phyloP scores from a whole-genome alignment of 2,113 vertebrate species.

The Bujurquina vittata region DNA sequence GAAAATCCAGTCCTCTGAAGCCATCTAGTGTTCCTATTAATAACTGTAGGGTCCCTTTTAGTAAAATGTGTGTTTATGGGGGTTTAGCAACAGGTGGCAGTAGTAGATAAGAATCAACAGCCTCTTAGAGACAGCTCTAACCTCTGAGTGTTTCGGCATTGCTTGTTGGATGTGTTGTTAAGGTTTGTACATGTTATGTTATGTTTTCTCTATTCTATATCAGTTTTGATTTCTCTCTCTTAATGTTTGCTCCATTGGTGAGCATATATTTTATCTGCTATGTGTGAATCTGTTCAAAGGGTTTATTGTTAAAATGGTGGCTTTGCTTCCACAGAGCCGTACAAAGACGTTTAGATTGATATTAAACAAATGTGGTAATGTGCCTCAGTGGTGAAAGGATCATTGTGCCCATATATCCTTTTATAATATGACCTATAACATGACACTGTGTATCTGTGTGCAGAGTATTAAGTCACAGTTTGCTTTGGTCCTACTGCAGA shows the following conservation, averaged over 20 bases:
- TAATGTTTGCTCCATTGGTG: not conserved
- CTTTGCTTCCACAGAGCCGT: not conserved
- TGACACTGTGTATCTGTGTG: not conserved
- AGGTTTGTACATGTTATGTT: not conserved
- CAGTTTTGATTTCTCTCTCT: not conserved
- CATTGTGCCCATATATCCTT: not conserved
- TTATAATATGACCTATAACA: not conserved
- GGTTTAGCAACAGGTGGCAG: conserved; percentile 33
- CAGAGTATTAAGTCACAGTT: not conserved
- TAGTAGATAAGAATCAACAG: conserved; percentile 11
- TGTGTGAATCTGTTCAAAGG: not conserved
- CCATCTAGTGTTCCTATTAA: conserved; percentile 30
- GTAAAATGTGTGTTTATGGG: not conserved
- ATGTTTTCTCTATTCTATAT: not conserved
- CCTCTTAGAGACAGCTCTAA: accelerated
- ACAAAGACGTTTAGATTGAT: conserved; percentile 12
- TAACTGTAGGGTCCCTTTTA: not conserved
- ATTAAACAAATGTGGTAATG: not conserved
- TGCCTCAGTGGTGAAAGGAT: not conserved
- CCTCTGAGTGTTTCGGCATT: not conserved
- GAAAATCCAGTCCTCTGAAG: not conserved
- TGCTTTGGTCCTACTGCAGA: conserved; percentile 16
- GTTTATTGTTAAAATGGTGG: not conserved
- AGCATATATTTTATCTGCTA: not conserved
- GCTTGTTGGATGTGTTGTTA: not conserved